phyloP scores from a whole-genome alignment of 2,113 vertebrate genomes.

The Apistogramma diplotaenia region DNA sequence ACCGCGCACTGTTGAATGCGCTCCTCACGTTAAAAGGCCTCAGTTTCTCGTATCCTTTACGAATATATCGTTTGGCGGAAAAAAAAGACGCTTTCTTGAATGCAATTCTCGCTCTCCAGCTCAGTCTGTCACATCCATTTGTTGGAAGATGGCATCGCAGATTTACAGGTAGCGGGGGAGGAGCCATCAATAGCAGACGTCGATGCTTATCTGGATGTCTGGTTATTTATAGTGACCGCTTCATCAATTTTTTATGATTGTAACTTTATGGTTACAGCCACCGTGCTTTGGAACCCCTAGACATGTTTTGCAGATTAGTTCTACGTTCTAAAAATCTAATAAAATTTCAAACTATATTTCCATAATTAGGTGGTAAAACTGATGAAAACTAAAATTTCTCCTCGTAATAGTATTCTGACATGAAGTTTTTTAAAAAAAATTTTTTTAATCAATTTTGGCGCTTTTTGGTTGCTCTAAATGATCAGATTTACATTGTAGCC shows the following conservation, averaged over 20 bases:
- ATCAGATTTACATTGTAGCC: not conserved
- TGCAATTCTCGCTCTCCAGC: not conserved
- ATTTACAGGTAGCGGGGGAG: slow-evolving; percentile 76
- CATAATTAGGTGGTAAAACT: not conserved
- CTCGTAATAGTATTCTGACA: not conserved
- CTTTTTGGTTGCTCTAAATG: not conserved
- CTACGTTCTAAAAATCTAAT: not conserved
- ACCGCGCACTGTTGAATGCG: slow-evolving; percentile 57
- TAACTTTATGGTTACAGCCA: slow-evolving; percentile 27
- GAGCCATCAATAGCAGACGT: slow-evolving; percentile 62
- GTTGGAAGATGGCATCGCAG: slow-evolving; percentile 67
- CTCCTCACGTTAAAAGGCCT: slow-evolving; percentile 7
- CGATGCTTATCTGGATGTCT: slow-evolving; percentile 43
- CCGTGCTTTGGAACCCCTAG: not conserved
- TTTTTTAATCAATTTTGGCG: no score
- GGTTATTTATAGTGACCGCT: slow-evolving; percentile 63
- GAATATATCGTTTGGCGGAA: rapidly evolving
- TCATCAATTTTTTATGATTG: slow-evolving; percentile 47
- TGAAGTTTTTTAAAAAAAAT: not conserved
- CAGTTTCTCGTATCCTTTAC: not conserved
- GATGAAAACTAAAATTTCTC: not conserved
- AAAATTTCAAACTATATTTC: not conserved
- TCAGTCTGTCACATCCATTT: slow-evolving; percentile 63
- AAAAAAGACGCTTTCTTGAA: not conserved
- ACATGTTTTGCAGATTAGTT: not conserved